Conservation (phyloP, 2,888 invertebrate genomes). For the Eledona agricola region DNA sequence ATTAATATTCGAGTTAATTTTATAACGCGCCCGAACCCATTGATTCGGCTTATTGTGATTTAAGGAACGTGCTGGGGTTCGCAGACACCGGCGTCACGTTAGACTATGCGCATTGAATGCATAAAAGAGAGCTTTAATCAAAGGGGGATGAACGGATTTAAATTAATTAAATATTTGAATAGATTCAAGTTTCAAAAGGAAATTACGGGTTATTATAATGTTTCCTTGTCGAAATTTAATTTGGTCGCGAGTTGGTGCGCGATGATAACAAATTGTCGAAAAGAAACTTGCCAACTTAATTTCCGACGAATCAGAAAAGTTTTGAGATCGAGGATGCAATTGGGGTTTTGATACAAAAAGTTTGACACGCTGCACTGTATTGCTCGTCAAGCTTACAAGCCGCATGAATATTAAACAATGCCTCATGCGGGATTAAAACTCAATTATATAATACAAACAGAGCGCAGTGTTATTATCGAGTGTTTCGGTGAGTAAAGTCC, state of each 20-base stretch:
- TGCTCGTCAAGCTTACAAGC: no score
- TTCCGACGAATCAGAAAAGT: no score
- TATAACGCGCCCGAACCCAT: constrained; percentile 28
- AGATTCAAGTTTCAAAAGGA: constrained; percentile 45
- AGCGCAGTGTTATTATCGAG: constrained; percentile 3
- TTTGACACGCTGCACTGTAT: no score
- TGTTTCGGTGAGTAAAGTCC: constrained; percentile 4
- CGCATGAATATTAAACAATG: constrained; percentile 4
- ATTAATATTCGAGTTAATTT: constrained; percentile 31
- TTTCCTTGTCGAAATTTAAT: constrained; percentile 47
- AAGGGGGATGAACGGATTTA: constrained; percentile 47
- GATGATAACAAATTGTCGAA: constrained; percentile 43
- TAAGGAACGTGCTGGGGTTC: constrained; percentile 35
- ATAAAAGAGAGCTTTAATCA: constrained; percentile 47
- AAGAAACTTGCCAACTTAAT: no score
- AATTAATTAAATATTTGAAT: constrained; percentile 50
- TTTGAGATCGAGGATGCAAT: no score
- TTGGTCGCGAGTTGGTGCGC: constrained; percentile 37
- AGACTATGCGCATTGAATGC: constrained; percentile 43
- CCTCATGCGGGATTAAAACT: constrained; percentile 1
- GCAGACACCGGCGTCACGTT: constrained; percentile 40
- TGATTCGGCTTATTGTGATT: constrained; percentile 36
- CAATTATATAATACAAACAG: constrained; percentile 7
- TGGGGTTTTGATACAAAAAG: no score
- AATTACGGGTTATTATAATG: constrained; percentile 49